Percentiles rank a stretch among this genome's conserved stretches.
Evolutionary conservation across 1,140 invertebrate species (phyloP).

Genomic region (Amyelois transitella): DNA sequence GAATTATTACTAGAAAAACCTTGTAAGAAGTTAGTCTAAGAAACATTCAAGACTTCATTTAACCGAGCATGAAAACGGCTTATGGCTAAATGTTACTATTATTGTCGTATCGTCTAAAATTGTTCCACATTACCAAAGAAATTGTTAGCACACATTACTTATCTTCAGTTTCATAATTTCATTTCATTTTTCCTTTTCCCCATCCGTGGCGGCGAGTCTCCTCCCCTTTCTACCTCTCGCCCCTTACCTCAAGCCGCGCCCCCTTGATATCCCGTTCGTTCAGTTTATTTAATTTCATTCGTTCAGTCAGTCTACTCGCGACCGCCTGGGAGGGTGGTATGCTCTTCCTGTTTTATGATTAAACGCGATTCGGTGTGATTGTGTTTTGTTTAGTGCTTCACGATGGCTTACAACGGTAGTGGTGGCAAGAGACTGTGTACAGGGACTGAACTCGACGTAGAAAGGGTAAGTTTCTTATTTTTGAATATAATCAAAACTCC

Average conservation of each 20-base stretch:
- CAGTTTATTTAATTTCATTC: slow-evolving; percentile 38
- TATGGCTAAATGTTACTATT: no score
- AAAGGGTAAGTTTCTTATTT: slow-evolving; percentile 57
- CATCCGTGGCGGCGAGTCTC: slow-evolving; percentile 12
- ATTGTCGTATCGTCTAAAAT: no score
- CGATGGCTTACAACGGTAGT: slow-evolving; percentile 74
- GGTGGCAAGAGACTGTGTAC: slow-evolving; percentile 72
- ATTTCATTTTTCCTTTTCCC: not conserved
- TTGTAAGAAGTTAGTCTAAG: no score
- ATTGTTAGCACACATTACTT: not conserved
- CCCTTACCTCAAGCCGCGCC: slow-evolving; percentile 15
- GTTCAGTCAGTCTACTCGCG: slow-evolving; percentile 62
- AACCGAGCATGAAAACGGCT: no score
- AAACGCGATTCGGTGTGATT: slow-evolving; percentile 70
- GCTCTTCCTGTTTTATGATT: slow-evolving; percentile 34
- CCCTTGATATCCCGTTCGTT: slow-evolving; percentile 42
- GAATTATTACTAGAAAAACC: no score
- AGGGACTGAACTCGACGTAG: slow-evolving; percentile 65
- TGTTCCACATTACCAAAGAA: no score
- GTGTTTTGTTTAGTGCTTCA: slow-evolving; percentile 71
- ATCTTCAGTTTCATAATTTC: not conserved
- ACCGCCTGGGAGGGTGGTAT: slow-evolving; percentile 44
- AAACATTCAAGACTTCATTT: no score
- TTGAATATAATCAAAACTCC: slow-evolving; percentile 30
- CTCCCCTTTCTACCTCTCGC: slow-evolving; percentile 7